Base-by-base conservation (phyloP, 1,140 invertebrate species). In the Plectrocnemia conspersa region DNA sequence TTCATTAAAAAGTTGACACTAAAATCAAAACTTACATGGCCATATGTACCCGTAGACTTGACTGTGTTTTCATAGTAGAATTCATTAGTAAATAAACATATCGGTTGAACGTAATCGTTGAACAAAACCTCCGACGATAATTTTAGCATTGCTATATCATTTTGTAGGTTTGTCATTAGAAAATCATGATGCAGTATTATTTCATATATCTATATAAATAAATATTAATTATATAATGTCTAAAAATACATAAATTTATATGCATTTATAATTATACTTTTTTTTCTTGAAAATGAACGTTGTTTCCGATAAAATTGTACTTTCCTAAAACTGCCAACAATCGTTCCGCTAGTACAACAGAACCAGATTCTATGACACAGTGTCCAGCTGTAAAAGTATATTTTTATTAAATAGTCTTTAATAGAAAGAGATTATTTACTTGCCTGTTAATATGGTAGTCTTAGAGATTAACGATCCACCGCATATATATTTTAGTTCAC, bases 91-190 rank as follows among this genome's bases (percentile, higher is more conserved):
- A n/a, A n/a, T n/a, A 75, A 29, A 56, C 73, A 75, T 46, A 74
- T 68, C 3, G 73, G 72, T 52, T 73, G 73, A 5, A 74, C 69
- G 38, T 64, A 74, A 40, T 71, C 65, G 5, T 68, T 69, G 47
- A 67, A 75, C 38, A 24, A 21, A 1, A 54, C 59, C 46, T 58
- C 55, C 4, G 55, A 41, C 7, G 47, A 11, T 25, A 58, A 33
- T 45, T 55, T 61, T 22, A 61, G 24, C 2, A 61, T 47, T 3
- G 59, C 36, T 3, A 61, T 54, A 52, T 61, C 59, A 42, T 58
- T 61, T n/a, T 27, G 13, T 15, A 61, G 29, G 11, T 18, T 54
- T 1, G 4, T 36, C 27, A 23, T 29, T 16, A 19, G 27, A 46
- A 55, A 61, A 24, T 45, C 11, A 19, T 40, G 47, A 40, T 61